Evolutionary conservation across 2,888 invertebrate species (phyloP), one percentile per base, ranked within the genome.

Genomic region (Chymomyza procnemis): DNA sequence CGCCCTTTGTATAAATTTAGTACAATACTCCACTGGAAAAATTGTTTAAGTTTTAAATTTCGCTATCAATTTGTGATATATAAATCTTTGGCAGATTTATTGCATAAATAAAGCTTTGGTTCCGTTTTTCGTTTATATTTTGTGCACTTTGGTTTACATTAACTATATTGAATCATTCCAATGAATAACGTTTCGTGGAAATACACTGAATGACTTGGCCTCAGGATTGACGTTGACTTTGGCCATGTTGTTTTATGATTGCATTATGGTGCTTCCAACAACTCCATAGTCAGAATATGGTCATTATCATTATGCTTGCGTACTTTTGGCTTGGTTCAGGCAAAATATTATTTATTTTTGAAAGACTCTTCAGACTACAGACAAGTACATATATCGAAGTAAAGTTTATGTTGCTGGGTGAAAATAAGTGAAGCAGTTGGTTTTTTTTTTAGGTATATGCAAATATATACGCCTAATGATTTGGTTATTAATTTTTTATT

Each of bases 81-180:
- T n/a, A 4, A 4, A 26, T 26, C 26, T 6, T 26, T 4, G 26
- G 26, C 8, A 26, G 8, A 4, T 8, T 8, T 26, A 26, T 1
- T 26, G 26, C 5, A 26, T 2, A 9, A 41, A 41, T 9, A 1
- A 34, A 34, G 34, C 9, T 41, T 4, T 12, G 34, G 58, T 66
- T 66, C 61, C 64, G 67, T 72, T 76, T 67, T 69, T 79, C 74
- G 76, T 74, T 78, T 72, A 80, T 69, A 78, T 78, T 80, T 67
- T 78, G 74, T 80, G 76, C 80, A 79, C 78, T 79, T 79, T 80
- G 67, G 80, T 76, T 74, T 72, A 79, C 78, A 79, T 80, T 79
- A 74, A 79, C 80, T 80, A 26, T 26, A 26, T 26, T 26, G 78
- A 76, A 80, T 78, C 80, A 80, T 79, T 78, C 80, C 80, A 80